Percentiles rank a stretch among this genome's conserved stretches.
phyloP scores from a whole-genome alignment of 1,140 invertebrate species.

The Parapsyche elsis region DNA sequence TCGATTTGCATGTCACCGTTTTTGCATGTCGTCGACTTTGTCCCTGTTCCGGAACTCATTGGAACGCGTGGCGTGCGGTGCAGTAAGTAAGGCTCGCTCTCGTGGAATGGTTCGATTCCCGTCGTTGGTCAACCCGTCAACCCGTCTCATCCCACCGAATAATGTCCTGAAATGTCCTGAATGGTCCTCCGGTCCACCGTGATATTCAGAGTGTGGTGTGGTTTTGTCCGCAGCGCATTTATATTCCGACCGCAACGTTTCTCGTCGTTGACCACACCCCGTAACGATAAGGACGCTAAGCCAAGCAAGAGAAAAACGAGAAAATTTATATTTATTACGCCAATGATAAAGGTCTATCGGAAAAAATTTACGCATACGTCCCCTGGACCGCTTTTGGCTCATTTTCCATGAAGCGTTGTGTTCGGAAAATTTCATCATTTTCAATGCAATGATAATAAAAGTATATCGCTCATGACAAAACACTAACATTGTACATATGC shows the following conservation, averaged over 20 bases:
- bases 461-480: too few species aligned
- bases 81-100: neutral
- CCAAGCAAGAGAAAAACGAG: slow-evolving; percentile 6
- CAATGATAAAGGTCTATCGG: slow-evolving; percentile 44
- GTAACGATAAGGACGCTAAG: neutral
- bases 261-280: neutral
- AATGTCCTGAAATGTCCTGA: too few species aligned
- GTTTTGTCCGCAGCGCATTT: neutral
- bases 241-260: slow-evolving; percentile 29
- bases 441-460: too few species aligned
- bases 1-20: too few species aligned
- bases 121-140: neutral
- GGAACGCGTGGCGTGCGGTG: too few species aligned
- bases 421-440: too few species aligned
- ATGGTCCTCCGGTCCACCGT: too few species aligned
- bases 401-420: neutral
- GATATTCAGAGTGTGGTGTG: too few species aligned
- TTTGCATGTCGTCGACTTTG: too few species aligned
- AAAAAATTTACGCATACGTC: slow-evolving; percentile 20
- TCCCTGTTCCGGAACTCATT: too few species aligned
- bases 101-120: neutral
- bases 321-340: slow-evolving; percentile 44
- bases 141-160: neutral
- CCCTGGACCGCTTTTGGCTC: neutral
- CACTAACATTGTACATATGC: too few species aligned